Conservation (phyloP, 2,888 invertebrate genomes). For the Drosophila antonietae region DNA sequence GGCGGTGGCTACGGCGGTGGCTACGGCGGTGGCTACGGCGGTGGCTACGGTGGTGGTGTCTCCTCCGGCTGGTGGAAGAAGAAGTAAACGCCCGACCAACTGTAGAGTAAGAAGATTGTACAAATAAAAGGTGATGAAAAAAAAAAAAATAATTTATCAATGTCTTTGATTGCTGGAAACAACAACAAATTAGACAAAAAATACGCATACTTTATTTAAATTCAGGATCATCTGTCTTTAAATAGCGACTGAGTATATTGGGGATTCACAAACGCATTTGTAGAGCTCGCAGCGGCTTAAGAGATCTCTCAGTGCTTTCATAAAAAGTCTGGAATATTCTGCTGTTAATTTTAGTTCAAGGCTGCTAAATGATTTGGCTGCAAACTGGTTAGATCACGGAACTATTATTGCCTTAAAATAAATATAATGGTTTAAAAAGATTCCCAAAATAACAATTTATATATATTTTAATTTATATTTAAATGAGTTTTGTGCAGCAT, state of each 20-base stretch:
- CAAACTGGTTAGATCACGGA: background rate
- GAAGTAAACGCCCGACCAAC: conserved; percentile 47
- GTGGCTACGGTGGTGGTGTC: conserved; percentile 30
- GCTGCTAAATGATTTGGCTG: background rate
- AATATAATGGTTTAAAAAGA: background rate
- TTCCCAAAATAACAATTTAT: background rate
- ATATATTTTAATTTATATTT: background rate
- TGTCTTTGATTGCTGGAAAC: conserved; percentile 33
- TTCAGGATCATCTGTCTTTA: background rate
- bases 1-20: conserved; percentile 16
- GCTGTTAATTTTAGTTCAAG: background rate
- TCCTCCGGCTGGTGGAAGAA: conserved; percentile 73
- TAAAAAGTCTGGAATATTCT: background rate
- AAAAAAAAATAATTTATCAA: conserved; percentile 11
- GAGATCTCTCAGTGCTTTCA: background rate
- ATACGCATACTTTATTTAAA: conserved; percentile 2
- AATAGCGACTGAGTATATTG: background rate
- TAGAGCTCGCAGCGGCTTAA: background rate
- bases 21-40: conserved; percentile 39
- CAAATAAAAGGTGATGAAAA: conserved; percentile 14
- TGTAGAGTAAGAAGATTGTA: conserved; percentile 19
- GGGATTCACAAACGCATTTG: background rate
- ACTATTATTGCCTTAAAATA: background rate
- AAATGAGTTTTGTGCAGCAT: background rate
- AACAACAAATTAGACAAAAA: background rate